Conservation (phyloP, 2,113 vertebrate species). For the Donacobius atricapilla region DNA sequence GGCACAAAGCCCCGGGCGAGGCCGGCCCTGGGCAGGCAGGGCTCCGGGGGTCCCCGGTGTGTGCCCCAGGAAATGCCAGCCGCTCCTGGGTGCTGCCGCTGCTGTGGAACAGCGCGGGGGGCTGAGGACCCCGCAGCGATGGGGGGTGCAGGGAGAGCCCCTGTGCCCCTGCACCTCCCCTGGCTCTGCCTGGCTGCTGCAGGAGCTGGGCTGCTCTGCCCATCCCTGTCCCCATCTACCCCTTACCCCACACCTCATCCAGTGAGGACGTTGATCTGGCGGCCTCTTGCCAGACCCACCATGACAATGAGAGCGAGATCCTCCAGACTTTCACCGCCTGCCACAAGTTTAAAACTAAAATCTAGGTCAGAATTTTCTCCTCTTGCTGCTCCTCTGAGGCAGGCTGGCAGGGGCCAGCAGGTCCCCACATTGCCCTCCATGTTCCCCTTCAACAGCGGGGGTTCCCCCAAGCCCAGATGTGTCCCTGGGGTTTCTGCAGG, state of each 20-base stretch:
- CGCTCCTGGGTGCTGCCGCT: not conserved
- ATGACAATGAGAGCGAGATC: not conserved
- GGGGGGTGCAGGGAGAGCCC: not conserved
- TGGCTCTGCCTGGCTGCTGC: not conserved
- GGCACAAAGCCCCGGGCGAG: rapidly evolving
- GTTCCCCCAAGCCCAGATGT: not conserved
- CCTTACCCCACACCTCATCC: not conserved
- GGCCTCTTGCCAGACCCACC: conserved; percentile 35
- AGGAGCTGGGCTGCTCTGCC: not conserved
- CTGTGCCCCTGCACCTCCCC: not conserved
- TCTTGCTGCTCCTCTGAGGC: not conserved
- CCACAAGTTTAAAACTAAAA: conserved; percentile 25
- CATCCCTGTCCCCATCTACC: not conserved
- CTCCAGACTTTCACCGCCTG: conserved; percentile 21
- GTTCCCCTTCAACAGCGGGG: rapidly evolving
- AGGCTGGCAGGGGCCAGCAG: not conserved
- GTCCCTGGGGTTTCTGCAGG: not conserved
- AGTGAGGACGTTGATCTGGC: not conserved
- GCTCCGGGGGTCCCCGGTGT: not conserved
- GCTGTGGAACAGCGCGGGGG: rapidly evolving
- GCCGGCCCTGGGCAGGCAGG: not conserved
- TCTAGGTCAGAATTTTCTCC: not conserved
- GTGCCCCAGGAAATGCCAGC: not conserved
- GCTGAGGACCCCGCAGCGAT: not conserved
- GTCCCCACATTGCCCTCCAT: not conserved